A percentile compares a stretch with the other conserved stretches of the same genome.
These are phyloP conservation scores for Sarcophaga carnaria DNA, from an alignment of 2,888 invertebrate genomes.

Conservation along the genomic window DNA sequence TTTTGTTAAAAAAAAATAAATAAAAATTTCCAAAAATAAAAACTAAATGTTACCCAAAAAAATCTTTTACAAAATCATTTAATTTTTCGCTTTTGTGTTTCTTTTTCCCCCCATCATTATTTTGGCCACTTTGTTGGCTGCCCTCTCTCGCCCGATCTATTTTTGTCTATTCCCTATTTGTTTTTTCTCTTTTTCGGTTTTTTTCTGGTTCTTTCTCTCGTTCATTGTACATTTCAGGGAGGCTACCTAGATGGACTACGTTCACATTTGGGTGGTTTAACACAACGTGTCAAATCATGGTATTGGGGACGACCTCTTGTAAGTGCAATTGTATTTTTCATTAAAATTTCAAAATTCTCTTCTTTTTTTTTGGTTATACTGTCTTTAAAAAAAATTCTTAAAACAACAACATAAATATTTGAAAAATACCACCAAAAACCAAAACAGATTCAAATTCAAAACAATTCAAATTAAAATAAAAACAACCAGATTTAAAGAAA, in stretches of 20 bases:
- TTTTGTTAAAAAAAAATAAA: not conserved
- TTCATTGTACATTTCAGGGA: conserved; percentile 87
- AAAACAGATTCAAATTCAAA: not conserved
- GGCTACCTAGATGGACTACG: conserved; percentile 96
- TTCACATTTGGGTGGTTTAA: conserved; percentile 97
- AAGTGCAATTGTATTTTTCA: conserved; percentile 85
- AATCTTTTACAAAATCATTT: not conserved
- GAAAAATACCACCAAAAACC: conserved; percentile 49
- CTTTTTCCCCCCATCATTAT: conserved; percentile 13
- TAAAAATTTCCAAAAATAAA: not conserved
- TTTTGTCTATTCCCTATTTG: conserved; percentile 29
- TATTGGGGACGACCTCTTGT: conserved; percentile 98
- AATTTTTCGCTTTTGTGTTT: conserved; percentile 45
- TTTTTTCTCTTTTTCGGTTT: conserved; percentile 19
- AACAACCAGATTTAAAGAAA: conserved; percentile 21
- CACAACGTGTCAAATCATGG: conserved; percentile 98
- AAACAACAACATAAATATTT: conserved; percentile 42
- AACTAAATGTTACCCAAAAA: conserved; percentile 16
- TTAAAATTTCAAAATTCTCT: conserved; percentile 29
- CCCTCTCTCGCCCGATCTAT: not conserved
- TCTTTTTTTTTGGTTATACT: not conserved
- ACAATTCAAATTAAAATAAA: conserved; percentile 27
- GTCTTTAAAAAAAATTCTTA: conserved; percentile 40
- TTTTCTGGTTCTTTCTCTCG: conserved; percentile 75
- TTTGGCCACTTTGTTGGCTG: not conserved